A percentile compares a stretch with the other conserved stretches of the same genome.
These are phyloP conservation scores for Lampris incognitus DNA, from an alignment of 2,113 vertebrate genomes.

Conservation along the genomic window DNA sequence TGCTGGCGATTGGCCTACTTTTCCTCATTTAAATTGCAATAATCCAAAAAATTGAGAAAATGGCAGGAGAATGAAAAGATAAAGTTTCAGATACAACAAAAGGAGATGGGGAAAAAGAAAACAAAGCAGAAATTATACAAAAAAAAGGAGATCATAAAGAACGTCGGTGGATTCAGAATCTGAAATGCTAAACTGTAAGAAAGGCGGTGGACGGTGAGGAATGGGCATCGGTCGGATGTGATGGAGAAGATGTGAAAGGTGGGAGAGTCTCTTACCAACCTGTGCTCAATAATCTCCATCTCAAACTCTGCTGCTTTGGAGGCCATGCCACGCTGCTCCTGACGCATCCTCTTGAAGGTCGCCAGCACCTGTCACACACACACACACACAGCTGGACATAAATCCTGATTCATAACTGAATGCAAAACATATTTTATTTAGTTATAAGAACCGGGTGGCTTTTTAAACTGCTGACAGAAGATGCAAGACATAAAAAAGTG, in stretches of 20 bases:
- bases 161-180: too few species aligned
- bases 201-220: too few species aligned
- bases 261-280: conserved; percentile 62
- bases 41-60: too few species aligned
- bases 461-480: too few species aligned
- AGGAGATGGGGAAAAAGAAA: background rate
- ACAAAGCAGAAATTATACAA: too few species aligned
- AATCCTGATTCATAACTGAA: background rate
- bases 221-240: too few species aligned
- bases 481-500: too few species aligned
- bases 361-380: conserved; percentile 85
- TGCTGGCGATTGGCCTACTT: too few species aligned
- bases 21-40: too few species aligned
- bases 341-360: conserved; percentile 91
- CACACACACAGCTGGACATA: background rate
- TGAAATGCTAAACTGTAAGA: too few species aligned
- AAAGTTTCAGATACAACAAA: background rate
- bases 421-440: background rate
- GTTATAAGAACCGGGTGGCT: background rate
- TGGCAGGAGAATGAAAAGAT: background rate
- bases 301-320: conserved; percentile 92
- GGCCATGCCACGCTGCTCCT: conserved; percentile 90
- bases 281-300: conserved; percentile 95
- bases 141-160: too few species aligned
- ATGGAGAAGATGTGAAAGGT: too few species aligned